Conservation (phyloP, 2,797 vertebrate species). For the Hylomyscus alleni region DNA sequence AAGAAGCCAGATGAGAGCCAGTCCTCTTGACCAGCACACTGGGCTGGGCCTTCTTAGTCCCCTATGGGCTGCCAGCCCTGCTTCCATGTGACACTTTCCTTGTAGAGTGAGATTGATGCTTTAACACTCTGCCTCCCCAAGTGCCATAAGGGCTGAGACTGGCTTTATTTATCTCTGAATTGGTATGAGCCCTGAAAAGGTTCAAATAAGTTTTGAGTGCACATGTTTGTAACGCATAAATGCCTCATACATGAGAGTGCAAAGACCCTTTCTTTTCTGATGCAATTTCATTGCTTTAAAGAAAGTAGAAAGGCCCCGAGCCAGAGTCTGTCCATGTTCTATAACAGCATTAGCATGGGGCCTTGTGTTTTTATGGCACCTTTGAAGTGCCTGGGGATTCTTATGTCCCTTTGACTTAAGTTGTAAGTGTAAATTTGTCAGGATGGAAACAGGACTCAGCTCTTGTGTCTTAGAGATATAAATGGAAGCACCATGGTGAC, state of each 20-base stretch:
- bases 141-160: not conserved
- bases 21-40: not conserved
- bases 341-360: conserved; percentile 25
- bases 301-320: conserved; percentile 29
- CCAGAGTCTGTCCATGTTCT: conserved; percentile 57
- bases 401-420: conserved; percentile 62
- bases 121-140: not conserved
- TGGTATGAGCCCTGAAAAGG: not conserved
- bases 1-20: not conserved
- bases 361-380: conserved; percentile 31
- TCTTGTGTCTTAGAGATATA: not conserved
- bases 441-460: not conserved
- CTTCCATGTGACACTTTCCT: not conserved
- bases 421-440: conserved; percentile 11
- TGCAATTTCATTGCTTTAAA: not conserved
- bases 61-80: not conserved
- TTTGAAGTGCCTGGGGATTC: conserved; percentile 48
- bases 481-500: not conserved
- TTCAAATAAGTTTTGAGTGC: conserved; percentile 31
- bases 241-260: not conserved
- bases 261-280: conserved; percentile 18
- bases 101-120: not conserved
- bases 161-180: conserved; percentile 37
- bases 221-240: not conserved
- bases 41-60: fast-evolving